Evolutionary conservation across 2,797 vertebrate genomes (phyloP), one percentile per base, ranked within the genome.

Genomic region (Anabacerthia variegaticeps): DNA sequence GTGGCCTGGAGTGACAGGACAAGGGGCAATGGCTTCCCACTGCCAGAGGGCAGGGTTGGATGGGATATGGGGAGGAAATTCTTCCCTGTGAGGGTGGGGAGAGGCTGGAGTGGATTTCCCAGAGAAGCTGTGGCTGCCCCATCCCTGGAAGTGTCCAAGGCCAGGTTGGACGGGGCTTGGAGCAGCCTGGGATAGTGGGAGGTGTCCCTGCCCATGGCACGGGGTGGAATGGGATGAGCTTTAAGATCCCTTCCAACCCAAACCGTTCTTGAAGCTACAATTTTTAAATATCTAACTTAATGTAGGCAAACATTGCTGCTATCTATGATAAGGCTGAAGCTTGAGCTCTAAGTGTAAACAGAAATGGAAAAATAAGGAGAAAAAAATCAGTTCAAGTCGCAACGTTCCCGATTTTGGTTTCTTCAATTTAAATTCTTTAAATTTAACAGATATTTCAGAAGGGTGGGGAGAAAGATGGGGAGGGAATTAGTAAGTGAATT

Each of bases 141-240:
- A 46, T 71, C 12, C 30, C 24, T 89, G 56, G n/a, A 2, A 58
- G 12, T 14, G 58, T 3, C 30, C 51, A 22, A 46, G 14, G 18
- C n/a, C 51, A 51, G 43, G 24, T 0, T 44, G 37, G 51, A 72
- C 0, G 2, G 32, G 34, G 37, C 19, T 43, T 69, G 58, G 79
- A 65, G 44, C 21, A 65, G 0, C 37, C n/a, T 72, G 73, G n/a
- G 8, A 0, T 0, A 23, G 39, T 32, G 44, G 12, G 1, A 59
- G 26, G 4, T 27, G 72, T 52, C 22, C 51, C 65, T 52, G 34
- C 14, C 11, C 46, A 27, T 5, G 21, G 46, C 54, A 74, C 13
- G 28, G 30, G 9, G 6, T 26, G 18, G n/a, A 0, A 54, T 27
- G 28, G 24, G 26, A 11, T 67, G 77, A 4, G 17, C 46, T 81